These are phyloP conservation scores for Coturnix japonica DNA, from an alignment of 2,113 vertebrate genomes.

Conservation along the genomic window DNA sequence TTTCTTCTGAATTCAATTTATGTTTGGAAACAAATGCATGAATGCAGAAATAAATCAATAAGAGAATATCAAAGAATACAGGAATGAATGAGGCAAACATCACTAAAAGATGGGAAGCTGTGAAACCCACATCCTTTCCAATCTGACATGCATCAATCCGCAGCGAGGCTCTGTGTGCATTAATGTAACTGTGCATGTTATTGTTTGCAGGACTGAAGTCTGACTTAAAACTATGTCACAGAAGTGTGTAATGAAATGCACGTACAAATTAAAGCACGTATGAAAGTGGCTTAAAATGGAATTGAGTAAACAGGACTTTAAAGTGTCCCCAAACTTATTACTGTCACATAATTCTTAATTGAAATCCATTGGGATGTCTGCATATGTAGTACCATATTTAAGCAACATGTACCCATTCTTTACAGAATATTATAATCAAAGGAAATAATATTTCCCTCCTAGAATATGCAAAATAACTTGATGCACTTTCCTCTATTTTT, in stretches of 20 bases:
- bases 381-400: background rate
- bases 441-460: background rate
- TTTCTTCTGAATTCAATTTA: background rate
- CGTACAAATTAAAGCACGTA: background rate
- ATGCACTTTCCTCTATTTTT: background rate
- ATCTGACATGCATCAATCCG: background rate
- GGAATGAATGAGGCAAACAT: conserved; percentile 8
- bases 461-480: background rate
- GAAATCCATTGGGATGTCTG: background rate
- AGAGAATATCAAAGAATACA: conserved; percentile 11
- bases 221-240: background rate
- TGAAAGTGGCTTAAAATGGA: conserved; percentile 2
- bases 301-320: background rate
- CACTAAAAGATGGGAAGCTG: background rate
- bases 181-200: background rate
- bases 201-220: background rate
- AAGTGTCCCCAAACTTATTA: conserved; percentile 16
- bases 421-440: background rate
- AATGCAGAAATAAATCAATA: conserved; percentile 19
- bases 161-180: background rate
- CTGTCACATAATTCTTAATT: background rate
- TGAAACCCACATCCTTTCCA: background rate
- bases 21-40: conserved; percentile 15
- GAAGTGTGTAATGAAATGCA: background rate
- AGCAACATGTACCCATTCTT: conserved; percentile 12